phyloP scores from a whole-genome alignment of 2,113 vertebrate genomes.

The Hippolais icterina region DNA sequence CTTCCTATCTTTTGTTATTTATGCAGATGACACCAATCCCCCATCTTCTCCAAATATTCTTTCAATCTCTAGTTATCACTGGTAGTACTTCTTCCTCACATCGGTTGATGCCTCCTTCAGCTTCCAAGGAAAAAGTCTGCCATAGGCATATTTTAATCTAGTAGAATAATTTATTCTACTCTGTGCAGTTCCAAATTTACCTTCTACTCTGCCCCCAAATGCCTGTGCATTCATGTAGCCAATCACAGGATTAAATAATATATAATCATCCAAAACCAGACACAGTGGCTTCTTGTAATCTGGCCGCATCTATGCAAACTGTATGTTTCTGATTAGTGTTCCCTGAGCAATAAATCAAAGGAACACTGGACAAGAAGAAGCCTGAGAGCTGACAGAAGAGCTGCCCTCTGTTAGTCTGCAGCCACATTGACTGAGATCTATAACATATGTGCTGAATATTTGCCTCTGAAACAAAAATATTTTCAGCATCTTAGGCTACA shows the following conservation, averaged over 20 bases:
- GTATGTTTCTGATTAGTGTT: neutral
- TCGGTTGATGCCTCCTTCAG: constrained; percentile 1
- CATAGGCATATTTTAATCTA: neutral
- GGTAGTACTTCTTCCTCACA: neutral
- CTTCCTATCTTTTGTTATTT: constrained; percentile 1
- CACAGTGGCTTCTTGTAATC: constrained; percentile 9
- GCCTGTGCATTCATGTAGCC: neutral
- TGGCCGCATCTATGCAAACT: neutral
- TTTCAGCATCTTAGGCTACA: neutral
- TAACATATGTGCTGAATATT: neutral
- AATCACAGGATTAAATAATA: neutral
- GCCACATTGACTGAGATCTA: neutral
- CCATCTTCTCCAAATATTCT: neutral
- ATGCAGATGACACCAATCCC: neutral
- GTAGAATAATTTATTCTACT: neutral
- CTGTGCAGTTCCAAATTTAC: neutral
- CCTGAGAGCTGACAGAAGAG: neutral
- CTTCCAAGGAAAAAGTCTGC: neutral
- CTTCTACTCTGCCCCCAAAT: neutral
- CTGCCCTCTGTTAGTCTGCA: neutral
- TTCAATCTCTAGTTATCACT: neutral
- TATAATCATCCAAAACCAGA: neutral
- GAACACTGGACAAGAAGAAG: neutral
- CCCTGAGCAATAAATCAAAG: constrained; percentile 11
- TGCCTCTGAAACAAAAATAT: neutral